Base-by-base conservation (phyloP, 1,140 invertebrate species). In the Hermatobates lingyangjiaoensis region DNA sequence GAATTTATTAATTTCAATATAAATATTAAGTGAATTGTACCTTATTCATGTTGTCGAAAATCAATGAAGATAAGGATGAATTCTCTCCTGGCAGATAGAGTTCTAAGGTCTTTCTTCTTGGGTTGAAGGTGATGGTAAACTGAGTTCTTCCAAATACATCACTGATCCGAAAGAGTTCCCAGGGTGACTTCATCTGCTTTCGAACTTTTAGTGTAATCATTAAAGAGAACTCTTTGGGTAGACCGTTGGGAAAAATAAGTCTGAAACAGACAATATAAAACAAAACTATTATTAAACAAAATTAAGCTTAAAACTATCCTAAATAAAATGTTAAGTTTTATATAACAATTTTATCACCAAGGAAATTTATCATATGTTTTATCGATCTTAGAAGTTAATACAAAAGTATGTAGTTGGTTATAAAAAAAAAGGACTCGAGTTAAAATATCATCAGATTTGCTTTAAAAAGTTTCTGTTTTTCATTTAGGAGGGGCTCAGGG, bases 171-270 rank as follows among this genome's bases (percentile, higher is more conserved):
- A 87, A 69, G 15, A 87, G 63, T 58, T 80, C 74, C 84, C 83
- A 88, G 0, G 76, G 65, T 21, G 67, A 64, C 57, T 70, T 75
- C 1, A 73, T 69, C n/a, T 71, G 62, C 57, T 73, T 73, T 28
- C 71, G 66, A 30, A 74, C 70, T 38, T 75, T 67, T 59, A 80
- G 77, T 1, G 78, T 81, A 54, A 72, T 74, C 34, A 80, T 74
- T 56, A 82, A 73, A 12, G 78, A 81, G 62, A 83, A 85, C 61
- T 83, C 73, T 30, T 79, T 71, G 1, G 81, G 81, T 45, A 83
- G 62, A 5, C 79, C 80, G 51, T 69, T 63, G 2, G 78, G 77
- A 62, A 81, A 80, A 47, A 81, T 69, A 40, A 73, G 66, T 56
- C 79, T 80, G 61, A 28, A 64, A 64, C 57, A 57, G 51, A 51